Evolutionary conservation across 2,797 vertebrate species (phyloP).

Genomic region (Sarcophilus harrisii): DNA sequence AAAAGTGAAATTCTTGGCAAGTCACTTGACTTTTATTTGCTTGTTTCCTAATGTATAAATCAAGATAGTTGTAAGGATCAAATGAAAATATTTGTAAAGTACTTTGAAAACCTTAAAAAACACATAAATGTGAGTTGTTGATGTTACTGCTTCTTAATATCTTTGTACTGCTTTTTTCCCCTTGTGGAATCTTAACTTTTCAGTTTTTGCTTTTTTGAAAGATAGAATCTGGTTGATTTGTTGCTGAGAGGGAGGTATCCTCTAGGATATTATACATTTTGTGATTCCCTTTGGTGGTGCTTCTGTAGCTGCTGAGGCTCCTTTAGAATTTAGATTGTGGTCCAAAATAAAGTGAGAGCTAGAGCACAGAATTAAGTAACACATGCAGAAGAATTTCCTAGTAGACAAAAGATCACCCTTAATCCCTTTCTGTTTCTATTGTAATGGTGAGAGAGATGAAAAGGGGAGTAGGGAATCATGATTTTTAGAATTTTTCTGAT

Average conservation of each 20-base stretch:
- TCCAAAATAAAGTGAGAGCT: not conserved
- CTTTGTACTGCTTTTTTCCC: not conserved
- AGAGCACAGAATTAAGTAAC: not conserved
- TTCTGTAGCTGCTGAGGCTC: not conserved
- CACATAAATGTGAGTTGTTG: not conserved
- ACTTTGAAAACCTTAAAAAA: not conserved
- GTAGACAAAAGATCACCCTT: not conserved
- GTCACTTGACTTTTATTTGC: not conserved
- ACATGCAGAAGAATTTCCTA: not conserved
- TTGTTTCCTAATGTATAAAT: not conserved
- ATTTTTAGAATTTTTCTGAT: not conserved
- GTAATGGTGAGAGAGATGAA: not conserved
- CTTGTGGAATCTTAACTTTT: not conserved
- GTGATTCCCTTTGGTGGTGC: not conserved
- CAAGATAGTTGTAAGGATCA: not conserved
- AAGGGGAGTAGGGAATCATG: not conserved
- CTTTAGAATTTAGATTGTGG: not conserved
- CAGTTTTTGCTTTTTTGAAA: not conserved
- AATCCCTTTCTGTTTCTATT: not conserved
- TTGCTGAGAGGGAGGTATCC: not conserved
- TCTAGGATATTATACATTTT: not conserved
- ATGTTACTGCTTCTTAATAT: not conserved
- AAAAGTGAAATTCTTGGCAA: not conserved
- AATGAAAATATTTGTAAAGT: not conserved
- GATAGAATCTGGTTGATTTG: not conserved